Evolutionary conservation across 2,888 invertebrate species (phyloP).

Genomic region (Anthrax anthrax): DNA sequence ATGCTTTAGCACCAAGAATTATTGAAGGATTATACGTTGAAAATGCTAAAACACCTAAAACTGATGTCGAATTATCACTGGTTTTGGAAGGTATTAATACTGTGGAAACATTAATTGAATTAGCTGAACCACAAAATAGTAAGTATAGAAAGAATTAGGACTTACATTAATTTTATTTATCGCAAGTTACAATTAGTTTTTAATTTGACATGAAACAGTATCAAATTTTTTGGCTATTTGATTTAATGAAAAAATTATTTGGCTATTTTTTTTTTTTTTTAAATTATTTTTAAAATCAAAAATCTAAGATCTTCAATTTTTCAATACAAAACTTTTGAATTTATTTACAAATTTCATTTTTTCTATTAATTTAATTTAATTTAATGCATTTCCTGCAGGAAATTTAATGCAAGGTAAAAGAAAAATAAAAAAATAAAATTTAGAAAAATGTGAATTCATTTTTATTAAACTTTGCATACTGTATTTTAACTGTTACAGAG

Average conservation of each 20-base stretch:
- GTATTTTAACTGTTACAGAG: neutral
- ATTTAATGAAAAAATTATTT: too few species aligned
- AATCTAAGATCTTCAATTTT: too few species aligned
- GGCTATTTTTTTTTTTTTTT: too few species aligned
- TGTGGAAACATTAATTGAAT: constrained; percentile 56
- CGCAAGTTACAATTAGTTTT: too few species aligned
- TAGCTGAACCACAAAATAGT: constrained; percentile 66
- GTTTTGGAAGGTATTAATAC: constrained; percentile 58
- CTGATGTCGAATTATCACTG: constrained; percentile 54
- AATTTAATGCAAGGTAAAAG: constrained; percentile 46
- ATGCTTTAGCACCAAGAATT: constrained; percentile 62
- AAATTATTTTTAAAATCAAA: too few species aligned
- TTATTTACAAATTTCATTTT: neutral
- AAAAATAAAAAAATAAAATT: neutral
- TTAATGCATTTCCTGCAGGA: constrained; percentile 28
- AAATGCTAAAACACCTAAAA: constrained; percentile 42
- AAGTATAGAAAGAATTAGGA: constrained; percentile 40
- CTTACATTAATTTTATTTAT: too few species aligned
- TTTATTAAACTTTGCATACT: neutral
- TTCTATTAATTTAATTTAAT: neutral
- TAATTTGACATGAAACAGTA: too few species aligned
- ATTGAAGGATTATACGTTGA: constrained; percentile 60
- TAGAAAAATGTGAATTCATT: neutral
- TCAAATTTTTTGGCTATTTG: too few species aligned
- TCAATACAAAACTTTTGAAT: too few species aligned